Evolutionary conservation across 1,140 invertebrate species (phyloP), one percentile per base, ranked within the genome.

Genomic region (Anoplophora glabripennis): DNA sequence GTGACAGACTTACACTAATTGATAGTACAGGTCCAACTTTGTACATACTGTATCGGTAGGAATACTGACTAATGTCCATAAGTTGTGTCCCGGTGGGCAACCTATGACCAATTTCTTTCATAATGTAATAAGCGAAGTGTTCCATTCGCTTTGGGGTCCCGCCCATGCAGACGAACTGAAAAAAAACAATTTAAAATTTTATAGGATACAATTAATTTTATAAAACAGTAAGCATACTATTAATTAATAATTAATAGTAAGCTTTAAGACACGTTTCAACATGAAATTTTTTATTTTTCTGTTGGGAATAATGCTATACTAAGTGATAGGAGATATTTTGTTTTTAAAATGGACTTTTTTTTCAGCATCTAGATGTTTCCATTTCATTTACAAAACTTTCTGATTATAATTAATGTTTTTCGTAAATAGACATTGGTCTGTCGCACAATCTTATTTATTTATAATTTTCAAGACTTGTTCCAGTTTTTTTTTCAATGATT

Each of bases 131-230:
- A 18, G 95, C 94, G 76, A 98, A 98, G 66, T 89, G 84, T 75
- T 94, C 87, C 92, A 98, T 95, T 33, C 96, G 83, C 71, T 91
- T 93, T 4, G 93, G 91, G 11, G 94, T 97, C 8, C 96, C 97
- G 45, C 96, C 96, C 89, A 98, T 95, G 77, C 95, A 98, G 8
- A 98, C 93, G 78, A 98, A 98, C 94, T 97, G 77, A 34, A 81
- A 78, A 54, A 58, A 58, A 55, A 53, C 21, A 10, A 17, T 12
- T 11, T n/a, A n/a, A n/a, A n/a, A 51, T 11, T 17, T 11, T 34
- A 34, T n/a, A n/a, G n/a, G n/a, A n/a, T n/a, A n/a, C n/a, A 51
- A 51, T 53, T 1, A 4, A 18, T 15, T 52, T 14, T n/a, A 2
- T 28, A 28, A 35, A 33, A 21, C 38, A 28, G 5, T 3, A 3